Conservation (phyloP, 2,888 invertebrate species). For the Cenopis cana region DNA sequence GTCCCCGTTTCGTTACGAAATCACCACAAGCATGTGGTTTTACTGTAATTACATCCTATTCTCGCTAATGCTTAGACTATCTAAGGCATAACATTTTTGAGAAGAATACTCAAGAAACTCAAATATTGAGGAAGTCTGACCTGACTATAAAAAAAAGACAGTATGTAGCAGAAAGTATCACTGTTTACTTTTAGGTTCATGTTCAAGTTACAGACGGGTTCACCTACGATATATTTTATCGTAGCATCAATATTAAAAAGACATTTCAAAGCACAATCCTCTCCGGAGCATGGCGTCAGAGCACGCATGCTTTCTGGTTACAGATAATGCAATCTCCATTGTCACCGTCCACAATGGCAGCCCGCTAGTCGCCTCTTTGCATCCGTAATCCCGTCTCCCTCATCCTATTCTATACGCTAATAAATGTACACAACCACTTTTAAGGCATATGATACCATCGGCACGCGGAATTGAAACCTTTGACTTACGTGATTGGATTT, state of each 20-base stretch:
- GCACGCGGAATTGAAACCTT: constrained; percentile 52
- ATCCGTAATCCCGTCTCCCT: constrained; percentile 61
- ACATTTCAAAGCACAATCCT: constrained; percentile 50
- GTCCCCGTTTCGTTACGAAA: constrained; percentile 17
- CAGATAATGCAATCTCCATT: constrained; percentile 63
- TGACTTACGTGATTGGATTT: constrained; percentile 56
- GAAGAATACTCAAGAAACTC: background rate
- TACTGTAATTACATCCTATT: constrained; percentile 10
- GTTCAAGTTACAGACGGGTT: background rate
- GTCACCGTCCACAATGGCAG: constrained; percentile 63
- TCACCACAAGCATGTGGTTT: constrained; percentile 20
- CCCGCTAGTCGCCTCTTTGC: constrained; percentile 54
- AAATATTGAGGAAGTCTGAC: too few species aligned
- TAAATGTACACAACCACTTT: constrained; percentile 54
- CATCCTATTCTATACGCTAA: constrained; percentile 64
- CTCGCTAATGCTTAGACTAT: background rate
- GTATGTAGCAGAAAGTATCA: too few species aligned
- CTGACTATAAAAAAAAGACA: too few species aligned
- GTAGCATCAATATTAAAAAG: constrained; percentile 3
- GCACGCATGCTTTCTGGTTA: constrained; percentile 53
- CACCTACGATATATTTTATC: constrained; percentile 8
- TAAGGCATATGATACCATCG: constrained; percentile 55
- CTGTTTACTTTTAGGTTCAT: background rate
- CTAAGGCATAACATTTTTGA: background rate
- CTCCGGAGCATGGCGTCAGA: constrained; percentile 52